Evolutionary conservation across 2,888 invertebrate genomes (phyloP).

Genomic region (Hetaerina titia): DNA sequence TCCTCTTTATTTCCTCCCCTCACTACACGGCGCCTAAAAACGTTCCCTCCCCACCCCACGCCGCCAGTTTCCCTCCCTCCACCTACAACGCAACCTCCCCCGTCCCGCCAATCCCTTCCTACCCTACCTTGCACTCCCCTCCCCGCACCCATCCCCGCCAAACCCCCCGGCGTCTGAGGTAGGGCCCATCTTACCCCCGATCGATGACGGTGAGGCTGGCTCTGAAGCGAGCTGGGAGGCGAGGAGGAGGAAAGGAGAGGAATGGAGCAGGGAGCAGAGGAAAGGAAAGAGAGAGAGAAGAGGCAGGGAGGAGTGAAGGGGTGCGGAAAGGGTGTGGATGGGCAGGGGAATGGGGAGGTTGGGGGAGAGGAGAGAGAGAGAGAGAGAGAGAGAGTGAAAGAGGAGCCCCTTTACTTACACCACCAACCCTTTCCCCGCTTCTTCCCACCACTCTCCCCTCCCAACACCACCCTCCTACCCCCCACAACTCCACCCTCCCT

Average conservation of each 20-base stretch:
- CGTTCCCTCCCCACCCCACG: background rate
- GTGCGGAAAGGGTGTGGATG: background rate
- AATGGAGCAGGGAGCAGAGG: background rate
- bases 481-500: background rate
- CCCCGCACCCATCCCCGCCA: background rate
- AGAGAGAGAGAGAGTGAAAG: slow-evolving; percentile 18
- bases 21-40: background rate
- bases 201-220: slow-evolving; percentile 47
- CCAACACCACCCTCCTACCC: background rate
- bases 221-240: slow-evolving; percentile 5
- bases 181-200: slow-evolving; percentile 49
- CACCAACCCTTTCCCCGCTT: too few relatives aligned
- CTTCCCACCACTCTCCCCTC: too few relatives aligned
- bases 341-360: background rate
- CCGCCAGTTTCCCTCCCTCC: background rate
- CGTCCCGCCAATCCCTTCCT: background rate
- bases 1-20: background rate
- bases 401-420: background rate
- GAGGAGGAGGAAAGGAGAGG: background rate
- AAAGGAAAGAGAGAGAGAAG: background rate
- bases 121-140: background rate
- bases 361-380: background rate
- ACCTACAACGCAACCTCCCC: background rate
- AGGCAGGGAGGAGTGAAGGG: background rate
- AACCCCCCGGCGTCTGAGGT: slow-evolving; percentile 56